Percentiles rank a stretch among this genome's conserved stretches.
Conservation (phyloP, 2,797 vertebrate genomes). For the Helostoma temminkii region DNA sequence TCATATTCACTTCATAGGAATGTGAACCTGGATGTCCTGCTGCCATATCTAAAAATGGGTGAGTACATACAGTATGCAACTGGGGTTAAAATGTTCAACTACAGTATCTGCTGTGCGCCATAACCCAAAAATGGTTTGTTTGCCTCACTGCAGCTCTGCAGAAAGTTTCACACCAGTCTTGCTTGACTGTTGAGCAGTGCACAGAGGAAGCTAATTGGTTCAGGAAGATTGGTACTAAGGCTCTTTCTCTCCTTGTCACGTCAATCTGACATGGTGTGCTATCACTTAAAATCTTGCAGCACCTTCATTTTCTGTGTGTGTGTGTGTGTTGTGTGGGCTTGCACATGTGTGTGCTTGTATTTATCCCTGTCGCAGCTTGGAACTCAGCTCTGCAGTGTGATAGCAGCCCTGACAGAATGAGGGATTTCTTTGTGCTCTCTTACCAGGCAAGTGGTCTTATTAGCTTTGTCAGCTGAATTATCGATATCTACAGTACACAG, state of each 20-base stretch:
- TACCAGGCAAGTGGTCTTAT: constrained; percentile 86
- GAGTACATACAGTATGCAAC: constrained; percentile 38
- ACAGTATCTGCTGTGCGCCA: constrained; percentile 18
- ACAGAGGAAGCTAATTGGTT: constrained; percentile 91
- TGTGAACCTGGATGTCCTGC: constrained; percentile 73
- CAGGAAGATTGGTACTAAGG: constrained; percentile 89
- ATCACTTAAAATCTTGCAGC: constrained; percentile 37
- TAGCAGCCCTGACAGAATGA: constrained; percentile 86
- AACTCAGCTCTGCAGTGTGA: constrained; percentile 90
- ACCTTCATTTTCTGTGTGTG: constrained; percentile 37
- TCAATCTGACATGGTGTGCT: constrained; percentile 18
- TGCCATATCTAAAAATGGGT: constrained; percentile 84
- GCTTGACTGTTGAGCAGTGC: constrained; percentile 67
- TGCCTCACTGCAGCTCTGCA: constrained; percentile 83
- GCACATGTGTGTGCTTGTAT: constrained; percentile 17
- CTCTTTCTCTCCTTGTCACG: constrained; percentile 22
- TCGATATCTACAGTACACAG: constrained; percentile 35
- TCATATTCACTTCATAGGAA: constrained; percentile 54
- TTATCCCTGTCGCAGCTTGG: constrained; percentile 87
- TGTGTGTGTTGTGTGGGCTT: constrained; percentile 55
- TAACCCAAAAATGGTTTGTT: constrained; percentile 22
- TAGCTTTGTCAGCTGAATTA: constrained; percentile 36
- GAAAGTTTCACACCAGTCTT: constrained; percentile 78
- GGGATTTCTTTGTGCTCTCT: constrained; percentile 91
- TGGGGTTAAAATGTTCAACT: background rate